Conservation (phyloP, 2,888 invertebrate species). For the Thelaira solivaga region DNA sequence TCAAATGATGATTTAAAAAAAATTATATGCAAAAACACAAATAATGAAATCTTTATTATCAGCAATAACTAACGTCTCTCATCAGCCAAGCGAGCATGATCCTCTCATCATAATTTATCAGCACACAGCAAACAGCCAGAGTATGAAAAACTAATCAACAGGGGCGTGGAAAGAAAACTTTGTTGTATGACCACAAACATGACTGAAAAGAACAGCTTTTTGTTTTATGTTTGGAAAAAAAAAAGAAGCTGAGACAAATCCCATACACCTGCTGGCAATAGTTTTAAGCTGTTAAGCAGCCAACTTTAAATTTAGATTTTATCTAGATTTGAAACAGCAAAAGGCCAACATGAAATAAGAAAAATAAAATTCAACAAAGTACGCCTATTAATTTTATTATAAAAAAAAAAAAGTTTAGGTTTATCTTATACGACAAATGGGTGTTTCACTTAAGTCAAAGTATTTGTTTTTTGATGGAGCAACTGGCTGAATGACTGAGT, state of each 20-base stretch:
- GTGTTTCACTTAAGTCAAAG: conserved; percentile 15
- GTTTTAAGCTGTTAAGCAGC: conserved; percentile 3
- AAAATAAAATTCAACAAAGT: conserved; percentile 45
- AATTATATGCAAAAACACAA: too few relatives aligned
- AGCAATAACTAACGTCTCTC: too few relatives aligned
- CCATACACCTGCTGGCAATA: conserved; percentile 40
- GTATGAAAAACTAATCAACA: conserved; percentile 57
- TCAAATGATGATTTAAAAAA: too few relatives aligned
- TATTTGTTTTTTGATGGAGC: conserved; percentile 52
- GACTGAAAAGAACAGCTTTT: background rate
- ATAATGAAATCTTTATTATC: too few relatives aligned
- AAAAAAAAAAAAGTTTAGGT: conserved; percentile 15
- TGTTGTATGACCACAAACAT: conserved; percentile 27
- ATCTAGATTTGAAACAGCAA: conserved; percentile 25
- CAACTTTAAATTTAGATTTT: conserved; percentile 37
- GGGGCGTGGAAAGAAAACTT: conserved; percentile 60
- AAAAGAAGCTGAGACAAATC: too few relatives aligned
- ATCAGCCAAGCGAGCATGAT: too few relatives aligned
- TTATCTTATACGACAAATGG: conserved; percentile 13
- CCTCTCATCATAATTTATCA: too few relatives aligned
- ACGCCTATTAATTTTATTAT: conserved; percentile 57
- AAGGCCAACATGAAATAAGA: too few relatives aligned
- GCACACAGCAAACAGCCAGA: too few relatives aligned
- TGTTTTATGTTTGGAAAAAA: too few relatives aligned
- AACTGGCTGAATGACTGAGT: conserved; percentile 34